phyloP scores from a whole-genome alignment of 2,797 vertebrate genomes.

The Hipposideros larvatus region DNA sequence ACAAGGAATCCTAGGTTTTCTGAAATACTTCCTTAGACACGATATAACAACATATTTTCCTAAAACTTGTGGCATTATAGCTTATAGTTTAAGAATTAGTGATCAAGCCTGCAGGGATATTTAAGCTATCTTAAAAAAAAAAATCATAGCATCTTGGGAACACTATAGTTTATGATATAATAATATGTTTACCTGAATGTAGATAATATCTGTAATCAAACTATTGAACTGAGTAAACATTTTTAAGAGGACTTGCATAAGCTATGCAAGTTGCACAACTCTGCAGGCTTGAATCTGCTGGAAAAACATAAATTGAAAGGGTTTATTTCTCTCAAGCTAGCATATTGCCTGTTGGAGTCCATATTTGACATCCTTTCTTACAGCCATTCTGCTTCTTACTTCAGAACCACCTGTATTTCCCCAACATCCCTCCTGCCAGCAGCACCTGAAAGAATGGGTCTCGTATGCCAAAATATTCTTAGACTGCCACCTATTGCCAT shows the following conservation, averaged over 20 bases:
- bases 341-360: background rate
- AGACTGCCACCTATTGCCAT: background rate
- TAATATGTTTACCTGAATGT: background rate
- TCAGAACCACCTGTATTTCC: conserved; percentile 42
- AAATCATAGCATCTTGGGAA: background rate
- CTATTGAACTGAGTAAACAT: background rate
- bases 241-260: conserved; percentile 11
- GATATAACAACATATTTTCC: background rate
- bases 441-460: background rate
- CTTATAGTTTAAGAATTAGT: background rate
- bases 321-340: background rate
- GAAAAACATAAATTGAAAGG: background rate
- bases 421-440: conserved; percentile 7
- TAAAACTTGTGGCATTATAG: background rate
- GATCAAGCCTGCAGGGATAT: background rate
- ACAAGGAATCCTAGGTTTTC: conserved; percentile 46
- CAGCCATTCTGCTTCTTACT: background rate
- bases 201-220: background rate
- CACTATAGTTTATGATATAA: background rate
- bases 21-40: conserved; percentile 44
- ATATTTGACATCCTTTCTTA: conserved; percentile 19
- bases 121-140: conserved; percentile 3
- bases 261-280: background rate
- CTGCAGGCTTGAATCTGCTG: background rate
- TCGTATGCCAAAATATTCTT: background rate